Percentiles rank a stretch among this genome's conserved stretches.
Evolutionary conservation across 2,888 invertebrate genomes (phyloP).

Genomic region (Drosophila cyrtoloma): DNA sequence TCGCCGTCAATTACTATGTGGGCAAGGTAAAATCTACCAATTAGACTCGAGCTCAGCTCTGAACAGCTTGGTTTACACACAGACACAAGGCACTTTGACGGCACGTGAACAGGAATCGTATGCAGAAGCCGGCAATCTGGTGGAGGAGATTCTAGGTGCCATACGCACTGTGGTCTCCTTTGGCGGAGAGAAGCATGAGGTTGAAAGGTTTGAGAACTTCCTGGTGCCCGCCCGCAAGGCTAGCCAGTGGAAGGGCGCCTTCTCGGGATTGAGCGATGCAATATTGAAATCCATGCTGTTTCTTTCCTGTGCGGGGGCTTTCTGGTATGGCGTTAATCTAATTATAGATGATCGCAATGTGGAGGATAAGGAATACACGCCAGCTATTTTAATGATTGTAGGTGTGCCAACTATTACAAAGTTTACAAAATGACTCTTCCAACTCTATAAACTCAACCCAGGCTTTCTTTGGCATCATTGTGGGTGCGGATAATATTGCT

Average conservation of each 20-base stretch:
- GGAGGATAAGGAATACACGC: constrained; percentile 88
- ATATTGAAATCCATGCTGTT: constrained; percentile 91
- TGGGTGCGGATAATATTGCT: constrained; percentile 92
- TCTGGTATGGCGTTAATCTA: constrained; percentile 93
- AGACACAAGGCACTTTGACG: constrained; percentile 89
- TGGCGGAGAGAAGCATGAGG: constrained; percentile 91
- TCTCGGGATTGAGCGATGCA: constrained; percentile 90
- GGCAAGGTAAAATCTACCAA: constrained; percentile 87
- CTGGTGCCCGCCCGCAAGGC: constrained; percentile 88
- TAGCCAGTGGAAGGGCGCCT: constrained; percentile 88
- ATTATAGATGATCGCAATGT: constrained; percentile 89
- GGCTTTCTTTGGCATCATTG: constrained; percentile 90
- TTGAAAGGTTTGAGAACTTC: constrained; percentile 87
- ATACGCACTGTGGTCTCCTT: constrained; percentile 92
- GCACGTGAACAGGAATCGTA: constrained; percentile 90
- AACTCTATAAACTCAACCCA: constrained; percentile 20
- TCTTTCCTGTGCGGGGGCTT: constrained; percentile 90
- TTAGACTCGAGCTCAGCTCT: background rate
- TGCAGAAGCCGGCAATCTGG: constrained; percentile 91
- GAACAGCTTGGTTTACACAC: constrained; percentile 59
- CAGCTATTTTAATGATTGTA: constrained; percentile 91
- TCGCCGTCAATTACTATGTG: constrained; percentile 90
- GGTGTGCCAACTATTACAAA: constrained; percentile 72
- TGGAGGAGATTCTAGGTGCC: constrained; percentile 91
- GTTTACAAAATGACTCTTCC: accelerated